Base-by-base conservation (phyloP, 2,113 vertebrate genomes). In the Andinoacara biseriatus region DNA sequence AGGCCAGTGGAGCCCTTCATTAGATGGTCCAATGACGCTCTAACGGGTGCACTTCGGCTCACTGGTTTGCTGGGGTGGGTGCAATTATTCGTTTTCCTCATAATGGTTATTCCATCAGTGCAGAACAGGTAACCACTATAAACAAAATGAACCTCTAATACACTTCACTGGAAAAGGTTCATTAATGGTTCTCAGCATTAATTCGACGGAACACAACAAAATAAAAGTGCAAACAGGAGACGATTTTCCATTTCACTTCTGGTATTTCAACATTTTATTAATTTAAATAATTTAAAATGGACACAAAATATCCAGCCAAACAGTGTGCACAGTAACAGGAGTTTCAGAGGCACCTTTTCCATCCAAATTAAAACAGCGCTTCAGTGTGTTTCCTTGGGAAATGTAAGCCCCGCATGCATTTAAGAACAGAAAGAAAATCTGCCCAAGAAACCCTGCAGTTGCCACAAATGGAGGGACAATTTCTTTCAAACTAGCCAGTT, bases 271-370 rank as follows among this genome's bases (percentile, higher is more conserved):
- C 75, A 91, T 94, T 94, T 95, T 95, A 93, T 96, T 96, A 91
- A 95, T 93, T 95, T 94, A 95, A 96, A 96, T 96, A 96, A 96
- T 93, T 95, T 95, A 95, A 90, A 94, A 94, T 90, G 89, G 92
- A 94, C 93, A 95, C 85, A 94, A 93, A 92, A 92, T 91, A 91
- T 86, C 90, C 87, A 87, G 86, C 91, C 86, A 82, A 22, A 90
- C 87, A 89, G 86, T 90, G 82, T 85, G 86, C 84, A 92, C 86
- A 85, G 59, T 76, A 89, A 90, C 91, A 82, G 61, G 87, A 90
- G 87, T 85, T 93, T 91, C 88, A 85, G 82, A 87, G 86, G 86
- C 89, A 93, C 81, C 81, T 89, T 94, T 89, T 92, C 89, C 52
- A 76, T 83, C 91, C 58, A 74, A 76, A 87, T 88, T 63, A 91